phyloP scores from a whole-genome alignment of 92 coral and sea anemone genomes.

The Zoanthus solanderi region DNA sequence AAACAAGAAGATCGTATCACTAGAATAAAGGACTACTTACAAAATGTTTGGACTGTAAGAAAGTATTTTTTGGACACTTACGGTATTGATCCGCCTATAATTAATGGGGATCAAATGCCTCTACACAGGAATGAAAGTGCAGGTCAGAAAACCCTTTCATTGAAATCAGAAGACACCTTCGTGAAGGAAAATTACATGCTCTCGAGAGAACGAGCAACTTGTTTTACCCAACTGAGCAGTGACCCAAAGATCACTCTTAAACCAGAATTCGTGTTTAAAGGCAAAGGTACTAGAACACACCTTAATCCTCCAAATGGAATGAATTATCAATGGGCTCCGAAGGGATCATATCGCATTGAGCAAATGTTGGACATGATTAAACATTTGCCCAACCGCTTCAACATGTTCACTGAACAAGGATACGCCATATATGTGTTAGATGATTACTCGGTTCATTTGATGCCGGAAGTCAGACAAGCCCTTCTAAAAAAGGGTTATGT shows the following conservation, averaged over 20 bases:
- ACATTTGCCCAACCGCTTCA: conserved; percentile 36
- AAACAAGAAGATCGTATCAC: conserved; percentile 1
- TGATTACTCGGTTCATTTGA: conserved; percentile 12
- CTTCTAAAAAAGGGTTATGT: conserved; percentile 5
- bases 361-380: conserved; percentile 18
- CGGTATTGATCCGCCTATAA: conserved; percentile 5
- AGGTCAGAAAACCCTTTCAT: conserved; percentile 7
- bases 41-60: conserved; percentile 6
- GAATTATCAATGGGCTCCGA: neutral
- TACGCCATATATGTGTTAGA: conserved; percentile 19
- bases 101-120: neutral
- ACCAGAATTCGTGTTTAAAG: conserved; percentile 25
- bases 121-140: conserved; percentile 26
- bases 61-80: conserved; percentile 2
- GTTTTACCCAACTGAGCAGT: conserved; percentile 7
- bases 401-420: conserved; percentile 24
- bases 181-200: conserved; percentile 21
- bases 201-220: conserved; percentile 24
- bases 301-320: conserved; percentile 13
- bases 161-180: conserved; percentile 19
- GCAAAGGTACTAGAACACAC: conserved; percentile 23
- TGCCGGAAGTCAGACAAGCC: conserved; percentile 1
- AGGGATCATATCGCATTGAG: conserved; percentile 17
- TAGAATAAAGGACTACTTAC: conserved; percentile 3
- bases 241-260: conserved; percentile 14